A percentile compares a stretch with the other conserved stretches of the same genome.
These are phyloP conservation scores for Aphelenchoides avenae DNA, from an alignment of 1,140 invertebrate genomes.

Conservation along the genomic window DNA sequence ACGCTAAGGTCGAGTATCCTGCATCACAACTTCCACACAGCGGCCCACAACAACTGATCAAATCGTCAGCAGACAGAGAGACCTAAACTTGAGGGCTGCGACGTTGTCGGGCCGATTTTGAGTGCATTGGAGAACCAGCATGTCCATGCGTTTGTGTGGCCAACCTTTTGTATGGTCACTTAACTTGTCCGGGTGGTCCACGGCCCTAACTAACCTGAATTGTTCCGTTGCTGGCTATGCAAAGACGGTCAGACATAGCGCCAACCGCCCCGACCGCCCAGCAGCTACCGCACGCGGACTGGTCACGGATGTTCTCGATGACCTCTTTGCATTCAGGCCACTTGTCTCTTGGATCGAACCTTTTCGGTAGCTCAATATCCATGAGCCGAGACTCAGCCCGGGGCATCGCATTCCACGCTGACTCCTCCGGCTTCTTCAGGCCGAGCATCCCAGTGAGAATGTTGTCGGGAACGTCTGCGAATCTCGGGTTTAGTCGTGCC, in stretches of 20 bases:
- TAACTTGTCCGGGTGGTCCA: too few relatives aligned
- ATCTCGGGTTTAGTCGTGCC: too few relatives aligned
- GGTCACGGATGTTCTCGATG: constrained; percentile 12
- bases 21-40: constrained; percentile 67
- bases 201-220: constrained; percentile 64
- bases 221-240: constrained; percentile 74
- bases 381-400: too few relatives aligned
- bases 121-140: too few relatives aligned
- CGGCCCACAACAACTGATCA: constrained; percentile 74
- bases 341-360: constrained; percentile 15
- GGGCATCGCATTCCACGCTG: too few relatives aligned
- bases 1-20: constrained; percentile 64
- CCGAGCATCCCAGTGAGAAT: too few relatives aligned
- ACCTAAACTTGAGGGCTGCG: neutral
- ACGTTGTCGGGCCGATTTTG: neutral
- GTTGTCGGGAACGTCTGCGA: too few relatives aligned
- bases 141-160: too few relatives aligned
- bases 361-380: too few relatives aligned
- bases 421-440: too few relatives aligned
- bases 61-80: constrained; percentile 75
- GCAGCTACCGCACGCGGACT: constrained; percentile 43
- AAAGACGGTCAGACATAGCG: constrained; percentile 77
- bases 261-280: constrained; percentile 48
- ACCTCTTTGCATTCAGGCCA: constrained; percentile 12
- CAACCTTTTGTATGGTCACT: too few relatives aligned